phyloP scores from a whole-genome alignment of 2,797 vertebrate genomes.

The Allobates femoralis region DNA sequence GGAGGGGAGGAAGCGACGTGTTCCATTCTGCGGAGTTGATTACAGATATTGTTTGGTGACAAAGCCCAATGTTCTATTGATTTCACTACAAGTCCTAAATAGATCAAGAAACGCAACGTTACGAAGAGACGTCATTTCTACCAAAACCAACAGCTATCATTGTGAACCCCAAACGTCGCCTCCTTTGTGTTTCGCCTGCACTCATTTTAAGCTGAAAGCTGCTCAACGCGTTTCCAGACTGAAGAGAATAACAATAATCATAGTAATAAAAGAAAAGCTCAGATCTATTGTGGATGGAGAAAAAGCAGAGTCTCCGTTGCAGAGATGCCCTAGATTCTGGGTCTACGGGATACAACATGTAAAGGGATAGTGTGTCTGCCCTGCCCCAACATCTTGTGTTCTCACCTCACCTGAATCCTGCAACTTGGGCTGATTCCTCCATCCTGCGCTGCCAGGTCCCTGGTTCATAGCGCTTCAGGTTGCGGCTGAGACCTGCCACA shows the following conservation, averaged over 20 bases:
- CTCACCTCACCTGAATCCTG: too few relatives aligned
- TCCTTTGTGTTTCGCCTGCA: slow-evolving; percentile 17
- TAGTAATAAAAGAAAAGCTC: slow-evolving; percentile 11
- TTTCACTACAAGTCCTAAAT: slow-evolving; percentile 39
- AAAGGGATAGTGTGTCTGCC: background rate
- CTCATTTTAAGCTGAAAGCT: slow-evolving; percentile 47
- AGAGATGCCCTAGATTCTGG: slow-evolving; percentile 15
- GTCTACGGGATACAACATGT: background rate
- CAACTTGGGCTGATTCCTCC: too few relatives aligned
- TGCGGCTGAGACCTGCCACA: too few relatives aligned
- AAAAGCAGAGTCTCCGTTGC: background rate
- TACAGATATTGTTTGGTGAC: slow-evolving; percentile 57
- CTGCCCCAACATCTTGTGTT: background rate
- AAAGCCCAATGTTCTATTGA: slow-evolving; percentile 57
- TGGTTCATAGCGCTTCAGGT: too few relatives aligned
- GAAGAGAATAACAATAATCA: slow-evolving; percentile 20
- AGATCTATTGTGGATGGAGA: slow-evolving; percentile 30
- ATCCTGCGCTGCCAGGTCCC: too few relatives aligned
- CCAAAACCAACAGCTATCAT: slow-evolving; percentile 33
- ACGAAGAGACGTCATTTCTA: slow-evolving; percentile 28
- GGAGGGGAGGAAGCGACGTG: background rate
- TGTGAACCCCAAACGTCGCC: background rate
- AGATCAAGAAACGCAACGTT: slow-evolving; percentile 17
- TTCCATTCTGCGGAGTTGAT: slow-evolving; percentile 49
- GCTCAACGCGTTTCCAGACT: slow-evolving; percentile 31